Evolutionary conservation across 2,888 invertebrate genomes (phyloP), one percentile per base, ranked within the genome.

Genomic region (Lissocephala sabroskyi): DNA sequence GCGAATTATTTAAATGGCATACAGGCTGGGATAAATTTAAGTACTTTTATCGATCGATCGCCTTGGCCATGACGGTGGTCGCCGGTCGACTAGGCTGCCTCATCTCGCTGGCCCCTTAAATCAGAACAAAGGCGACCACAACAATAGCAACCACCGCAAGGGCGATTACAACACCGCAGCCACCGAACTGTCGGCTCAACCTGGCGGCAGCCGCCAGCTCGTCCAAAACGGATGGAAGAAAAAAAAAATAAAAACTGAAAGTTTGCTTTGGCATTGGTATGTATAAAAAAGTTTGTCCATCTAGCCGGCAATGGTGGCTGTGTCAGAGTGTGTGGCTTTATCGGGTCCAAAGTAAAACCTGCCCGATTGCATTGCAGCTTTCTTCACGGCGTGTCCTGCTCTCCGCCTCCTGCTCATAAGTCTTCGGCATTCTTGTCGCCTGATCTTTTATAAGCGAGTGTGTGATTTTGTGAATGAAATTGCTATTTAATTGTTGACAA

Each of bases 391-490:
- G n/a, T n/a, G n/a, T n/a, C n/a, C n/a, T n/a, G n/a, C n/a, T n/a
- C n/a, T n/a, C n/a, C n/a, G n/a, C n/a, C n/a, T n/a, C n/a, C 14
- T 35, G 35, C 13, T 16, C 17, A 35, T 14, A 17, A 35, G 16
- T 10, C 30, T 13, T 32, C 5, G 13, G 13, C n/a, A 6, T 32
- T 32, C 6, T 32, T 13, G 13, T 13, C 7, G 30, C 13, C 30
- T 32, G 30, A 4, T 11, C 30, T 32, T 32, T 32, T 32, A 13
- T n/a, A 32, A n/a, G 30, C 13, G 29, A n/a, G n/a, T n/a, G n/a
- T n/a, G n/a, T n/a, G n/a, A n/a, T 29, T 67, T 59, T 63, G 57
- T 71, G 68, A 73, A 67, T 67, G 73, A 62, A 68, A 68, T 62
- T 60, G 65, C 54, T 56, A 58, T 68, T 67, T 68, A 73, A 68